phyloP scores from a whole-genome alignment of 2,888 invertebrate genomes.

The Protodeltote pygarga region DNA sequence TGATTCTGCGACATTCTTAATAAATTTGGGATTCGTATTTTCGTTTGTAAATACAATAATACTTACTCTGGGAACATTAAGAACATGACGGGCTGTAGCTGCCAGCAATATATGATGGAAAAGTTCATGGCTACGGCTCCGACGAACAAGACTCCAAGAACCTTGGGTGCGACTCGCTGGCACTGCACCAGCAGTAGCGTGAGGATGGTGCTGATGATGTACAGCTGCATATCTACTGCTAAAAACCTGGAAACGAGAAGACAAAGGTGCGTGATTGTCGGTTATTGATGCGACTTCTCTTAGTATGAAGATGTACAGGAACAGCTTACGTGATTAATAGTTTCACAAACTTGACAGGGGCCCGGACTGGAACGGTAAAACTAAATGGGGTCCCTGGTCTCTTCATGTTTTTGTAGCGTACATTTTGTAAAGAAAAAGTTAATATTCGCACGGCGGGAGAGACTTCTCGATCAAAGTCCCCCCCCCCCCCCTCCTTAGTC shows the following conservation, averaged over 20 bases:
- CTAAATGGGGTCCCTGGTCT: too few relatives aligned
- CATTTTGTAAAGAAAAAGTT: too few relatives aligned
- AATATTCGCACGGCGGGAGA: too few relatives aligned
- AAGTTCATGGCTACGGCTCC: constrained; percentile 51
- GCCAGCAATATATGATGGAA: constrained; percentile 48
- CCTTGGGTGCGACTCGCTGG: constrained; percentile 42
- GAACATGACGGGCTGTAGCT: constrained; percentile 59
- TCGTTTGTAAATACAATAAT: neutral
- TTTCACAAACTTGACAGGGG: too few relatives aligned
- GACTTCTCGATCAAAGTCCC: too few relatives aligned
- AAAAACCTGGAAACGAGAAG: constrained; percentile 58
- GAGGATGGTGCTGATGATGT: constrained; percentile 54
- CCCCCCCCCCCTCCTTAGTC: too few relatives aligned
- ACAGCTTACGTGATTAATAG: too few relatives aligned
- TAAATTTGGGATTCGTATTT: neutral
- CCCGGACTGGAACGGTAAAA: too few relatives aligned
- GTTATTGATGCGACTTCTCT: too few relatives aligned
- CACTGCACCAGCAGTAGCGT: constrained; percentile 50
- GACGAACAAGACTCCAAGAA: constrained; percentile 48
- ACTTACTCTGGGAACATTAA: constrained; percentile 66
- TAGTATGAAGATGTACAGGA: too few relatives aligned
- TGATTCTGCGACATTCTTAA: too few relatives aligned
- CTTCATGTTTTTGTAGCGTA: too few relatives aligned
- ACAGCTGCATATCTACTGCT: constrained; percentile 71
- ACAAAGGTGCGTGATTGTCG: neutral